Evolutionary conservation across 64 coral and sea anemone species (phyloP), one percentile per base, ranked within the genome.

Genomic region (Pocillopora verrucosa): DNA sequence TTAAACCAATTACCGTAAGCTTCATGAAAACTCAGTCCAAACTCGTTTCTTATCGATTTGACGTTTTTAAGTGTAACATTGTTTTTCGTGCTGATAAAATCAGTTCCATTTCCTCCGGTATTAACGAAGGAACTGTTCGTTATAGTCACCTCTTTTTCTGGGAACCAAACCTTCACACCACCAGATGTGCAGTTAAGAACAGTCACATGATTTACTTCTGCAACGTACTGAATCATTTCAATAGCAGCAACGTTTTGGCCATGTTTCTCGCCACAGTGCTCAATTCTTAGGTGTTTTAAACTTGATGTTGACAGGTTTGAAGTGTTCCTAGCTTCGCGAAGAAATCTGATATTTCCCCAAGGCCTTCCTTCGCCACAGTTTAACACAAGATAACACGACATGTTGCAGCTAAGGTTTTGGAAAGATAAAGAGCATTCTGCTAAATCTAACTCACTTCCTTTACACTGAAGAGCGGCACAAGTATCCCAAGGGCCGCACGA

Each of bases 321-420:
- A 0, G 59, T 6, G 36, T 38, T 57, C 24, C 87, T 60, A 65
- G 17, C 36, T 19, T 59, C 77, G 19, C 60, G 73, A 3, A 86
- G 58, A 76, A 96, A 90, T 61, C 90, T 56, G 37, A 96, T 80
- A 30, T 92, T 92, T 89, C 94, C 94, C 94, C 94, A 96, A 56
- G 90, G 87, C 60, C 37, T 67, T 34, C 77, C 78, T 22, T 34
- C 90, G 24, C 9, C 38, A 65, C 94, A 96, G 34, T 67, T 76
- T 65, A 83, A 10, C 14, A 51, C 61, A 34, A 83, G 17, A 37
- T 16, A 9, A 22, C 35, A 61, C 19, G 80, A 45, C 30, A 16
- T 22, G 67, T 83, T 83, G 36, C 61, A 34, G 41, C 75, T 70
- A 22, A 13, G 22, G 25, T 67, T 35, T 51, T n/a, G 76, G 9